Evolutionary conservation across 2,888 invertebrate genomes (phyloP).

Genomic region (Erebia palarica): DNA sequence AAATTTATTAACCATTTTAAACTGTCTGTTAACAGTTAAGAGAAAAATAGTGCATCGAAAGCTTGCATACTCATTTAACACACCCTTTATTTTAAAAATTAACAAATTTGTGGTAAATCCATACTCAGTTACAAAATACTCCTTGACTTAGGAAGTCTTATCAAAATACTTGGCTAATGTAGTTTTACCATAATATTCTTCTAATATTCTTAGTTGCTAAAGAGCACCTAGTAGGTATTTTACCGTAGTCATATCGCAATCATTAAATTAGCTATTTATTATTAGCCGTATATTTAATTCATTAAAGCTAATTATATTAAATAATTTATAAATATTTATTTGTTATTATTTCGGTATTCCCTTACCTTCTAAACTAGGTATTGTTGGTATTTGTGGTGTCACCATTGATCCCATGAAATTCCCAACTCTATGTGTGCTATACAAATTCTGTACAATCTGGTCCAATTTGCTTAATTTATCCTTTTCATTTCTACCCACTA

Average conservation of each 20-base stretch:
- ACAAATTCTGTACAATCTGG: conserved; percentile 75
- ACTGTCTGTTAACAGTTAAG: no score
- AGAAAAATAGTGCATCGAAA: no score
- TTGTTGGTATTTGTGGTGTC: conserved; percentile 49
- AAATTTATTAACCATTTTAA: no score
- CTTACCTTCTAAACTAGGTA: conserved; percentile 54
- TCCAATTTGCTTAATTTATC: conserved; percentile 74
- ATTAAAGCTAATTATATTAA: not conserved
- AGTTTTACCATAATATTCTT: no score
- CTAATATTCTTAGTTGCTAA: no score
- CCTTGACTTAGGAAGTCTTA: no score
- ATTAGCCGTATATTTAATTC: not conserved
- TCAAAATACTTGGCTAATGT: no score
- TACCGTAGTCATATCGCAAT: not conserved
- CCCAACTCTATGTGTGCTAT: conserved; percentile 72
- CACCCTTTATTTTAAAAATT: no score
- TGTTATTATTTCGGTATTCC: not conserved
- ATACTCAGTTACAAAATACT: no score
- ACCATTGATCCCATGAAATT: conserved; percentile 50
- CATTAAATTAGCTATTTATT: not conserved
- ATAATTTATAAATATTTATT: not conserved
- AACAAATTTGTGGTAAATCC: no score
- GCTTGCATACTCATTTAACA: no score
- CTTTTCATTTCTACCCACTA: conserved; percentile 55
- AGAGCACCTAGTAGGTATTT: no score